Base-by-base conservation (phyloP, 2,888 invertebrate species). In the Andrena dorsata region DNA sequence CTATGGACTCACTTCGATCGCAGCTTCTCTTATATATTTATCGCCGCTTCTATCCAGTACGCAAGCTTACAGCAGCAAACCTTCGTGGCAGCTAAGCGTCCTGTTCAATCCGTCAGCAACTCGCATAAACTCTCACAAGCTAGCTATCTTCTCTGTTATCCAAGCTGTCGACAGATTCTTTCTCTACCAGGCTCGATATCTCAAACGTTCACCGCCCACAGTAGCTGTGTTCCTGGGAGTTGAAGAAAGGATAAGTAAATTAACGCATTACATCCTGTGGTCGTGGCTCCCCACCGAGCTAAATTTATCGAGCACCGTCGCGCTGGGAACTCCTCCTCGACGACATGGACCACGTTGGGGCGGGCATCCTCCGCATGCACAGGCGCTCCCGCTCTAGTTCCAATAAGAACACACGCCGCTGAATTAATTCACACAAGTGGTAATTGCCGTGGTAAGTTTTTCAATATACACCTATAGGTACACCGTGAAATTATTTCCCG, bases 331-430 rank as follows among this genome's bases (percentile, higher is more conserved):
- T 79, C 69, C 78, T 80, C 71, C 78, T 78, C 58, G 66, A 56
- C 69, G 69, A 70, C 80, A 63, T 83, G 87, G 81, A 87, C 85
- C 83, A 87, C 76, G 76, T 83, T 79, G 70, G 85, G 86, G 86
- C 87, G 87, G 87, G 70, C 60, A 87, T 81, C 63, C 73, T 32
- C 30, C 78, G 73, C 73, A 80, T 60, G 82, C 76, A 76, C 80
- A 51, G 70, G 51, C 68, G 74, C 80, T 68, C 75, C 75, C 70
- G 76, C 78, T 79, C 66, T 76, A 69, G 61, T 69, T 63, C 63
- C 79, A 76, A 83, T 80, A 85, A 82, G 79, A 81, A 81, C 76
- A 81, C 87, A 76, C 75, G 87, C 56, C 73, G 73, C 68, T 61
- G 76, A 85, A 87, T 87, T 87, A 87, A 85, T 83, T 83, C 77